Base-by-base conservation (phyloP, 2,113 vertebrate species). In the Heptranchias perlo region DNA sequence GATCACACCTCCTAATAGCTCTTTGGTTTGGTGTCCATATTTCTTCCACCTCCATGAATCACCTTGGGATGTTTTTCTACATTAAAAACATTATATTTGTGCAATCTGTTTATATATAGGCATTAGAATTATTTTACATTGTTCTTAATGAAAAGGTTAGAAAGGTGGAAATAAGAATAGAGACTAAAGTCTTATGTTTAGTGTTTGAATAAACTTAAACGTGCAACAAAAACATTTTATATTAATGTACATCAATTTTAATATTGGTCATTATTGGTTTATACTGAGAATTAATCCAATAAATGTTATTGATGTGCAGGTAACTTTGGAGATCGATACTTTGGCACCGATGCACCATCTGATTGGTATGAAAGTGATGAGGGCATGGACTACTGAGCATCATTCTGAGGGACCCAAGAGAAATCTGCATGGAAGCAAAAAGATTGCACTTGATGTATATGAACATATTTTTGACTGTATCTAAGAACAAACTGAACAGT, bases 251-350 rank as follows among this genome's bases (percentile, higher is more conserved):
- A n/a, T 1, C 25, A 92, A 92, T 92, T 35, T 58, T 54, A 91
- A 91, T 91, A 54, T 61, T 92, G 52, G 31, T 39, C 89, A 62
- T 92, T 82, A 39, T 39, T 16, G 47, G 47, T 31, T 95, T 47
- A 44, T 28, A 69, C 69, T 95, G 28, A 69, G 25, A 49, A 95
- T 49, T 95, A 31, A 91, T 91, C 8, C 10, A 52, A 95, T 67
- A 69, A 67, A 95, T 69, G 25, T 69, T 95, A 16, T 61, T 73
- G 35, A 91, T 96, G 96, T 69, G 0, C 96, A 99, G 99, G 99
- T 96, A 99, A 99, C 96, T 99, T 99, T 23, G 98, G 98, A 31
- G 99, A 99, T 96, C 98, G 99, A 86, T 99, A 98, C 97, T 99
- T 99, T 0, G 99, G 99, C 96, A 99, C 99, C 0, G 98, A 99